Evolutionary conservation across 2,797 vertebrate species (phyloP).

Genomic region (Spinus olivaceus): DNA sequence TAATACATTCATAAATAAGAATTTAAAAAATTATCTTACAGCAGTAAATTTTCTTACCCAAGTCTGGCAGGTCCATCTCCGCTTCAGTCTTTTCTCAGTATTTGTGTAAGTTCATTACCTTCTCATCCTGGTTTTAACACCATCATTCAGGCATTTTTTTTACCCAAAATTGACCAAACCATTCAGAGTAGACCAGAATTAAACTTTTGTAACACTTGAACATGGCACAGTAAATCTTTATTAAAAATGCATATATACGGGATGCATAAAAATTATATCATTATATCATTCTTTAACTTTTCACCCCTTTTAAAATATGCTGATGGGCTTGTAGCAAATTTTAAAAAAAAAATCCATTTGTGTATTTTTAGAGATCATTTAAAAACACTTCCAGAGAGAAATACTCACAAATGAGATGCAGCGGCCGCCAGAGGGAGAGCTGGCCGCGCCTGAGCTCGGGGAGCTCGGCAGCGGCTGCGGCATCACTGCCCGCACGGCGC

Average conservation of each 20-base stretch:
- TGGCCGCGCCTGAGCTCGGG: neutral
- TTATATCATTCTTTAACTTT: neutral
- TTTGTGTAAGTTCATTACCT: neutral
- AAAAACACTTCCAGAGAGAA: neutral
- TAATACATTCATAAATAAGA: neutral
- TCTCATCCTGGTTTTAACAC: neutral
- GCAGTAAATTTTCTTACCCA: neutral
- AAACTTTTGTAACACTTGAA: neutral
- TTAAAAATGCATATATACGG: neutral
- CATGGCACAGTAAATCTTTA: neutral
- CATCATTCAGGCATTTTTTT: neutral
- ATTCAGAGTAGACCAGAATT: neutral
- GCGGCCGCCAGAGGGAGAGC: neutral
- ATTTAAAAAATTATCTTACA: no score
- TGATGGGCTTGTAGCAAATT: neutral
- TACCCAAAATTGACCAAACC: neutral
- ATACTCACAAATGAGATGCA: neutral
- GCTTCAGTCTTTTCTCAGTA: neutral
- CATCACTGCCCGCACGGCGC: neutral
- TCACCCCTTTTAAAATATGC: neutral
- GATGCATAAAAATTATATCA: neutral
- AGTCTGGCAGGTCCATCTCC: neutral
- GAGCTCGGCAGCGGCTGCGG: neutral
- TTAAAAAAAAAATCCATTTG: neutral
- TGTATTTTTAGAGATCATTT: neutral